Percentiles rank a stretch among this genome's conserved stretches.
Evolutionary conservation across 2,113 vertebrate species (phyloP).

Genomic region (Mus musculus): GRCm39 chr1:55387001-55387500

Average conservation of each 20-base stretch:
- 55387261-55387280: conserved; percentile 47
- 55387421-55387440: no score
- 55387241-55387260: conserved; percentile 61
- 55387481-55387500: no score
- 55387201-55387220: conserved; percentile 49
- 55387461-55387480: no score
- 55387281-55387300: no score
- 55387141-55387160: conserved; percentile 38
- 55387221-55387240: conserved; percentile 9
- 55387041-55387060: conserved; percentile 26
- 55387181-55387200: conserved; percentile 34
- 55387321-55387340: no score
- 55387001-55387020: conserved; percentile 50
- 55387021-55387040: conserved; percentile 59
- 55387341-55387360: no score
- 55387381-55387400: no score
- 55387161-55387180: conserved; percentile 8
- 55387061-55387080: conserved; percentile 58
- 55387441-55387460: no score
- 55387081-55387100: conserved; percentile 1
- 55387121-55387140: conserved; percentile 41
- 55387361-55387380: no score
- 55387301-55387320: no score
- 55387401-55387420: no score
- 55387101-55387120: conserved; percentile 31